These are phyloP conservation scores for Sebastiscus tertius DNA, from an alignment of 2,797 vertebrate species.

Conservation along the genomic window DNA sequence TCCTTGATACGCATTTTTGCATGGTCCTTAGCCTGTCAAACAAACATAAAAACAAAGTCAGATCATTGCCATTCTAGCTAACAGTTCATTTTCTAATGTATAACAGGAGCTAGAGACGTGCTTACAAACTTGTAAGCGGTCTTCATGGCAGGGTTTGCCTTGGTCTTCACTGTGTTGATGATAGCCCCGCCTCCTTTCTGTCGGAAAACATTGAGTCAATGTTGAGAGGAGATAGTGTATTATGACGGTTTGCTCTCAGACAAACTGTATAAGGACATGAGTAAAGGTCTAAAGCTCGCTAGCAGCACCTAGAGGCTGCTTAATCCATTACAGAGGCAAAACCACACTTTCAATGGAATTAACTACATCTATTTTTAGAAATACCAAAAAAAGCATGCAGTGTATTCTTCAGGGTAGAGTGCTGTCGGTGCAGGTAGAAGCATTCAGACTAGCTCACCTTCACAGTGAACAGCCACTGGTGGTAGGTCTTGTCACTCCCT, in stretches of 20 bases:
- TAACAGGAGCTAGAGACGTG: slow-evolving; percentile 3
- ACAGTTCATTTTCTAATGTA: fast-evolving
- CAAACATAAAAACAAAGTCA: slow-evolving; percentile 3
- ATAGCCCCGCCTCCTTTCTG: slow-evolving; percentile 98
- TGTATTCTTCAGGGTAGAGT: background rate
- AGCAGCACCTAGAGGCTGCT: background rate
- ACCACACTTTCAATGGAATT: background rate
- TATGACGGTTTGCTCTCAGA: too few species aligned
- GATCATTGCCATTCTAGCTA: background rate
- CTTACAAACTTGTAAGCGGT: slow-evolving; percentile 99
- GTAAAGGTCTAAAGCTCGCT: too few species aligned
- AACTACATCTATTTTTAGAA: background rate
- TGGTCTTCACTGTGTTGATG: slow-evolving; percentile 96
- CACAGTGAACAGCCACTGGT: slow-evolving; percentile 97
- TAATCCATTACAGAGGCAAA: background rate
- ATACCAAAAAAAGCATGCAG: background rate
- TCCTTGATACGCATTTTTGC: slow-evolving; percentile 99
- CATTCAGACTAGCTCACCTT: slow-evolving; percentile 85
- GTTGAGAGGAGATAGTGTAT: too few species aligned
- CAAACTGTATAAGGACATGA: too few species aligned
- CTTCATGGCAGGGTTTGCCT: slow-evolving; percentile 98
- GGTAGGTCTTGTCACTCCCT: slow-evolving; percentile 96
- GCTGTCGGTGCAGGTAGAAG: background rate
- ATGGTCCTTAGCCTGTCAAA: slow-evolving; percentile 95
- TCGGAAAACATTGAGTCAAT: slow-evolving; percentile 48